phyloP scores from a whole-genome alignment of 2,113 vertebrate genomes.

The Genyomyrus donnyi region DNA sequence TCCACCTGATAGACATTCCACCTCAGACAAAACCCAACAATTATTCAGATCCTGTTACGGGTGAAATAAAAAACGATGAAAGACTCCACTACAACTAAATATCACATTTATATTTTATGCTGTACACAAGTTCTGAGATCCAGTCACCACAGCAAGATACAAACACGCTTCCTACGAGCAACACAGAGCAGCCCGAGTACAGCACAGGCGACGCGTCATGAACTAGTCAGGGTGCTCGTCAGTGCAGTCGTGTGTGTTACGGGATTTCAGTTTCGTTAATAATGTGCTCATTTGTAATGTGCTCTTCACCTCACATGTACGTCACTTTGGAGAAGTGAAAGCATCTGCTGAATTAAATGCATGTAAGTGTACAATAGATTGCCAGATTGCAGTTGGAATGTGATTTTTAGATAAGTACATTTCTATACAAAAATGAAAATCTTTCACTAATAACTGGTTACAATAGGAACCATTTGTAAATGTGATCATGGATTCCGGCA shows the following conservation, averaged over 20 bases:
- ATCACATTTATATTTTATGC: background rate
- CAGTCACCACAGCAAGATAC: background rate
- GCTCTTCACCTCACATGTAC: background rate
- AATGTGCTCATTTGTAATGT: background rate
- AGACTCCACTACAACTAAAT: background rate
- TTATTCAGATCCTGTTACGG: background rate
- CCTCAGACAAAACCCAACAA: background rate
- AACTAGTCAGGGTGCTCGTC: background rate
- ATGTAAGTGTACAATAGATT: background rate
- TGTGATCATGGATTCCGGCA: background rate
- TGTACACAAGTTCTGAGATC: background rate
- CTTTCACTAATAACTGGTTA: background rate
- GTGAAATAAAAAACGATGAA: background rate
- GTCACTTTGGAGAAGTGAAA: background rate
- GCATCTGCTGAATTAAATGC: background rate
- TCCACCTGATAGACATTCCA: background rate
- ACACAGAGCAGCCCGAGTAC: background rate
- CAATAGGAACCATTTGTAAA: background rate
- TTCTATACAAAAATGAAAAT: background rate
- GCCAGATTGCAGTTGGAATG: background rate
- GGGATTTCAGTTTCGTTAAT: background rate
- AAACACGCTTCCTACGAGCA: background rate
- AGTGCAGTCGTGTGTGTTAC: background rate
- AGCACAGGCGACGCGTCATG: background rate
- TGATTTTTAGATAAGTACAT: background rate